Base-by-base conservation (phyloP, 1,140 invertebrate genomes). In the Drosophila melanogaster region DNA sequence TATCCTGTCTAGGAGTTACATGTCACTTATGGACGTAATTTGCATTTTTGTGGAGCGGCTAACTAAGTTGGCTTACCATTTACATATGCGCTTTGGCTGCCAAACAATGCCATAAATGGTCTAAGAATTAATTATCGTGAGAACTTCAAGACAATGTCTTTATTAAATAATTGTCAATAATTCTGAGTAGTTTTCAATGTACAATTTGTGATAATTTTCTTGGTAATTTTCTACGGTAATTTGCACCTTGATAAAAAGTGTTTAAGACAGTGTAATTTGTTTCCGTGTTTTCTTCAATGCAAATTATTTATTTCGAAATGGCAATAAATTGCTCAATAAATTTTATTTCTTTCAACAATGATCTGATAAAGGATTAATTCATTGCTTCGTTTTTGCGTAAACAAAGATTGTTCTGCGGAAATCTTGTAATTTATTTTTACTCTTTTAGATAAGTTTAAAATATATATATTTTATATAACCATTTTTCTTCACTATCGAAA, bases 1-100 rank as follows among this genome's bases (percentile, higher is more conserved):
- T 30, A 67, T 70, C 62, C 49, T 69, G 62, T 69, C 64, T 35
- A 40, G 64, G 64, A 70, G 64, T 70, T 47, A 17, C 51, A 43
- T 67, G 64, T 67, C 43, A 69, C 64, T 49, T 37, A 24, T 70
- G 43, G 50, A 56, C 35, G 50, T 14, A 70, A 70, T 70, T 70
- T 70, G 66, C 66, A 70, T 70, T 70, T 38, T 70, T 47, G 30
- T 24, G 51, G 17, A 24, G 66, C 41, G 35, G 24, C 64, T 30
- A 56, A 47, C 64, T 40, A 47, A 37, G 33, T 46, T 15, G 33
- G 30, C 62, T 55, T 11, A 10, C 47, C 8, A 22, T 50, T 33
- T 50, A n/a, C n/a, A n/a, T n/a, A 35, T 24, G 15, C 17, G 26
- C 44, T 4, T 24, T 15, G 40, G 46, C 58, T 22, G 17, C 43